Evolutionary conservation across 2,113 vertebrate genomes (phyloP), one percentile per base, ranked within the genome.

Genomic region (Monarcha castaneiventris): DNA sequence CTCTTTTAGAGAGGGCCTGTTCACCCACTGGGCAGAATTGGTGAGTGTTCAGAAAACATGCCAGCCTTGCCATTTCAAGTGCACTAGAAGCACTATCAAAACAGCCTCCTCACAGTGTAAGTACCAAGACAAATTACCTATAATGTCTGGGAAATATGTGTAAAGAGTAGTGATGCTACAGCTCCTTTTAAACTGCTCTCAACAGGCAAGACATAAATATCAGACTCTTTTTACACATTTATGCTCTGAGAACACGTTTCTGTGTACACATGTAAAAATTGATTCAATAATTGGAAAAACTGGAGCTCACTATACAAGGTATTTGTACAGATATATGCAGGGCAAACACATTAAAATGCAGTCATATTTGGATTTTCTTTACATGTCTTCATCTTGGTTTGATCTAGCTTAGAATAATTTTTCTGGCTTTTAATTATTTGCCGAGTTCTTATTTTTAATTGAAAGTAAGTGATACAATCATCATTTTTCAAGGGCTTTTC

Each of bases 81-180:
- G 37, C 20, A 35, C 26, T n/a, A 68, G 46, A 83, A 66, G 32
- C 26, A 58, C 26, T 35, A 4, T 26, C 23, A 69, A 63, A 91
- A 54, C 19, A 83, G 25, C 22, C 16, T 66, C 25, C n/a, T 76
- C 23, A 52, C 37, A 85, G 22, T 27, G 16, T 4, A 79, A 32
- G 18, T 33, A 76, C 13, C 1, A 17, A 83, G 48, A 58, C 27
- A 6, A 75, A 61, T 67, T 85, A 35, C 27, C 4, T 69, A 4
- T 41, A 68, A 77, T 1, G 0, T 33, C 59, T 83, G 35, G 22
- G 29, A 87, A 78, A 61, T 46, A 44, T 2, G 11, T 2, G 0
- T 6, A 25, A 7, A 41, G 33, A 55, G 18, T 7, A 71, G 4
- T 71, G 33, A 72, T 6, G 6, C 12, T 48, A 76, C 21, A 90